Percentiles rank a stretch among this genome's conserved stretches.
Evolutionary conservation across 2,888 invertebrate genomes (phyloP).

Genomic region (Ichneumoninae sp.): DNA sequence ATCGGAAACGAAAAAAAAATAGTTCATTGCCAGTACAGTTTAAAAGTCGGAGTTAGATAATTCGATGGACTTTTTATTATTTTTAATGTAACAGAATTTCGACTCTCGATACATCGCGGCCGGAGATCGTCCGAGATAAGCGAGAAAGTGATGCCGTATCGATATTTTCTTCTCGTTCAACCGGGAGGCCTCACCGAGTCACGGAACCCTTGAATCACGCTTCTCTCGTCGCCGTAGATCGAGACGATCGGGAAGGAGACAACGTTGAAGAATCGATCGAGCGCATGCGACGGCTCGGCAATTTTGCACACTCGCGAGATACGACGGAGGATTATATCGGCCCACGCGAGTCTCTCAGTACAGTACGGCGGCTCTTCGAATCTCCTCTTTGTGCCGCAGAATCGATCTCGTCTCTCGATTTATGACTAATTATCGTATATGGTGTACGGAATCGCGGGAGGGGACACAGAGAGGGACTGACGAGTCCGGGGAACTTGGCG

Average conservation of each 20-base stretch:
- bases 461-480: slow-evolving; percentile 59
- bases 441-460: slow-evolving; percentile 27
- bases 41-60: no score
- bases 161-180: slow-evolving; percentile 57
- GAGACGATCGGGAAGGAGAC: slow-evolving; percentile 44
- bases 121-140: slow-evolving; percentile 43
- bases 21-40: no score
- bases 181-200: slow-evolving; percentile 51
- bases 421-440: slow-evolving; percentile 75
- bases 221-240: slow-evolving; percentile 52
- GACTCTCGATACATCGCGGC: slow-evolving; percentile 54
- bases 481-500: slow-evolving; percentile 59
- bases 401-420: slow-evolving; percentile 70
- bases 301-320: slow-evolving; percentile 51
- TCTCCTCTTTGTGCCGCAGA: slow-evolving; percentile 66
- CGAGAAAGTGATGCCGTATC: slow-evolving; percentile 62
- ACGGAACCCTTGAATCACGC: slow-evolving; percentile 63
- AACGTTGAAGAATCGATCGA: slow-evolving; percentile 57
- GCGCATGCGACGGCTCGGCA: slow-evolving; percentile 53
- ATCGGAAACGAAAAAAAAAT: no score
- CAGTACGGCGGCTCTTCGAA: slow-evolving; percentile 56
- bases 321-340: slow-evolving; percentile 28
- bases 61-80: neutral
- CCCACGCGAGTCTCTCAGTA: slow-evolving; percentile 55
- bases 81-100: slow-evolving; percentile 34